A percentile compares a stretch with the other conserved stretches of the same genome.
phyloP scores from a whole-genome alignment of 2,888 invertebrate genomes.

The Lamellibrachia satsuma region DNA sequence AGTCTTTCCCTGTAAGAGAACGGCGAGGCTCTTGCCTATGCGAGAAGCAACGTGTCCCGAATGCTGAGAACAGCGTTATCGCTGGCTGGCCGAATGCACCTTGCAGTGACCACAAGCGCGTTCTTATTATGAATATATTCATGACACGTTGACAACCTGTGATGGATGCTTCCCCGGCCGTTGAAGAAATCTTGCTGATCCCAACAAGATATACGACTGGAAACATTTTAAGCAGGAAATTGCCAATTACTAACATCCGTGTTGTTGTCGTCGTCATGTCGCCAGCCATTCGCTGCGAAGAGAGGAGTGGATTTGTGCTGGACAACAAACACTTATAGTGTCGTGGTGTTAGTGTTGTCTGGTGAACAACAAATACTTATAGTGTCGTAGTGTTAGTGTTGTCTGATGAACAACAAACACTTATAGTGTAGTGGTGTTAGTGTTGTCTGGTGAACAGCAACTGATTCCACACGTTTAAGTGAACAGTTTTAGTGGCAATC shows the following conservation, averaged over 20 bases:
- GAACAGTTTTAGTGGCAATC: too few species aligned
- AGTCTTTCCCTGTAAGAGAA: too few species aligned
- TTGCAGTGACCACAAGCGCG: background rate
- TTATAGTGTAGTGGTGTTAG: background rate
- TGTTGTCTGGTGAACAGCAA: background rate
- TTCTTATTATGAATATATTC: conserved; percentile 17
- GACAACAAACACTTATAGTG: background rate
- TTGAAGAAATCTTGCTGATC: background rate
- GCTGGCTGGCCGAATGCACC: background rate
- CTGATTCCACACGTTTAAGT: too few species aligned
- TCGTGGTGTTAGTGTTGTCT: too few species aligned
- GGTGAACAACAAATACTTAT: too few species aligned
- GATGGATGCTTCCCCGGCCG: background rate
- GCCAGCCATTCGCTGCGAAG: background rate
- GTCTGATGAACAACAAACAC: background rate
- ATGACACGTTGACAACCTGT: background rate
- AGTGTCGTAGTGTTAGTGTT: too few species aligned
- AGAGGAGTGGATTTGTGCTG: background rate
- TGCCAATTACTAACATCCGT: conserved; percentile 1
- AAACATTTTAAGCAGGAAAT: conserved; percentile 12
- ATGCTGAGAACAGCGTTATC: background rate
- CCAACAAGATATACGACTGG: background rate
- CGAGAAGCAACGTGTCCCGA: background rate
- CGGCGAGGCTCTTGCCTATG: too few species aligned
- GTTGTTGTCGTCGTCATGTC: background rate